A percentile compares a stretch with the other conserved stretches of the same genome.
Evolutionary conservation across 2,888 invertebrate genomes (phyloP).

Genomic region (Microplitis manilae): DNA sequence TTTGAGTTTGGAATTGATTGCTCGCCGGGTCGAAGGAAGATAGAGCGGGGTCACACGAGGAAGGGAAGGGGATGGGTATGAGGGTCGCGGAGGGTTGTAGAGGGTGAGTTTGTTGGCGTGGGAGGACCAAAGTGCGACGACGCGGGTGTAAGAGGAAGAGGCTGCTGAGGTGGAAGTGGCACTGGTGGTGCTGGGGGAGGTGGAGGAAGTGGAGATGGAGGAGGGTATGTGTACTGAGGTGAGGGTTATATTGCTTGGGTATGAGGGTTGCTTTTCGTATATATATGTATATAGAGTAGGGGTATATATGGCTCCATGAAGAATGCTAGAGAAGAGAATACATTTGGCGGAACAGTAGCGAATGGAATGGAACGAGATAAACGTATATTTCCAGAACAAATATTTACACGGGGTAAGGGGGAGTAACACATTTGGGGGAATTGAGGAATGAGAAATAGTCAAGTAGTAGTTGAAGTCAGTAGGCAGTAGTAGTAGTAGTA

Average conservation of each 20-base stretch:
- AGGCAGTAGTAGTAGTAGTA: not conserved
- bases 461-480: not conserved
- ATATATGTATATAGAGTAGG: not conserved
- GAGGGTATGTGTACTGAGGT: slow-evolving; percentile 10
- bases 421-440: slow-evolving; percentile 4
- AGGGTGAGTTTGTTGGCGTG: slow-evolving; percentile 2
- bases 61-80: slow-evolving; percentile 16
- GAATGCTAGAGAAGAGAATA: slow-evolving; percentile 37
- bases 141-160: slow-evolving; percentile 17
- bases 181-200: not conserved
- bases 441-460: not conserved
- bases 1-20: slow-evolving; percentile 60
- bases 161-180: not conserved
- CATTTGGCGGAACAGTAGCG: slow-evolving; percentile 41
- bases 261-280: too few relatives aligned
- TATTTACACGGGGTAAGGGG: slow-evolving; percentile 56
- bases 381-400: slow-evolving; percentile 65
- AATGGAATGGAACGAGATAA: slow-evolving; percentile 49
- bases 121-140: slow-evolving; percentile 17
- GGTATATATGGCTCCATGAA: slow-evolving; percentile 14
- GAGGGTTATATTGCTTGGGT: slow-evolving; percentile 14
- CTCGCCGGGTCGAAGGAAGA: slow-evolving; percentile 51
- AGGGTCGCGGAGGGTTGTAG: slow-evolving; percentile 17
- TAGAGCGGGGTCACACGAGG: slow-evolving; percentile 38
- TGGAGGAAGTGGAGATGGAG: not conserved